These are phyloP conservation scores for Branchellion lobata DNA, from an alignment of 2,888 invertebrate genomes.

Conservation along the genomic window DNA sequence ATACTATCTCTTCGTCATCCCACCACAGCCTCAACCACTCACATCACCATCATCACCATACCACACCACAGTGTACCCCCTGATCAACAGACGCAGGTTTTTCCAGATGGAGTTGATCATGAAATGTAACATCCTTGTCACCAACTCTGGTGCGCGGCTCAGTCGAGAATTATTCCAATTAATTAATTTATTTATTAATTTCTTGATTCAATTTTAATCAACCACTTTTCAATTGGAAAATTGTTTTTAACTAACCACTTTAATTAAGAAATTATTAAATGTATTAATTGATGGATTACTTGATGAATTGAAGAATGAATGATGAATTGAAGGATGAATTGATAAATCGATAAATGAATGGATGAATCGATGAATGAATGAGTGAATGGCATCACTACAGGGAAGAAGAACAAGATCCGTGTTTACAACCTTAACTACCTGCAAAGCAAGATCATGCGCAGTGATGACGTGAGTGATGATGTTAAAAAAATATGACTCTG, in stretches of 20 bases:
- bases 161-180: no score
- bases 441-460: conserved; percentile 40
- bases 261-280: no score
- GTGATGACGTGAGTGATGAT: conserved; percentile 33
- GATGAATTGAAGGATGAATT: no score
- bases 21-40: background rate
- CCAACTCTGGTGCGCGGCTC: conserved; percentile 33
- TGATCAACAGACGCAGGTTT: conserved; percentile 39
- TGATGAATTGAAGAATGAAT: no score
- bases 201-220: background rate
- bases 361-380: no score
- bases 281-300: no score
- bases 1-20: no score
- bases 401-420: conserved; percentile 44
- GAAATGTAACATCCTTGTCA: conserved; percentile 38
- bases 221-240: background rate
- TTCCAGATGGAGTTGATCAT: conserved; percentile 41
- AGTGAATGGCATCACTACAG: background rate
- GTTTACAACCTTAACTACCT: conserved; percentile 44
- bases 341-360: no score
- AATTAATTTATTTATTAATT: no score
- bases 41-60: background rate
- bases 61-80: conserved; percentile 37
- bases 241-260: background rate
- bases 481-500: no score